Evolutionary conservation across 2,888 invertebrate genomes (phyloP).

Genomic region (Iphiclides podalirius): DNA sequence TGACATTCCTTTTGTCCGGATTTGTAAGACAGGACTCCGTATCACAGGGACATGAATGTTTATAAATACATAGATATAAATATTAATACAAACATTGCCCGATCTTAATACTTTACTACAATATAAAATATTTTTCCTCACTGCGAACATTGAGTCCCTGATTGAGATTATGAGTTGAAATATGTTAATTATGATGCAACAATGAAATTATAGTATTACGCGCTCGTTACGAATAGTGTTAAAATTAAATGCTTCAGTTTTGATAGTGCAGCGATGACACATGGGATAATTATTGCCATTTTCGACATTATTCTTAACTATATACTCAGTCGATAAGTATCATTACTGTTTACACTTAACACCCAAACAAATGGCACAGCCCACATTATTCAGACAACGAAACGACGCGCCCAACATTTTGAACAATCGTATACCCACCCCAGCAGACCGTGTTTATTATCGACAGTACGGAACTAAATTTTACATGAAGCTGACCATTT

Average conservation of each 20-base stretch:
- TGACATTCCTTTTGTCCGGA: not conserved
- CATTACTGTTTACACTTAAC: slow-evolving; percentile 59
- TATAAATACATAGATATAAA: not conserved
- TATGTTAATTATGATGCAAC: slow-evolving; percentile 1
- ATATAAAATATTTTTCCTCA: slow-evolving; percentile 17
- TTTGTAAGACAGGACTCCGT: slow-evolving; percentile 17
- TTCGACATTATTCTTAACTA: slow-evolving; percentile 60
- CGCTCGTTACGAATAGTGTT: slow-evolving; percentile 7
- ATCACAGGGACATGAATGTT: slow-evolving; percentile 6
- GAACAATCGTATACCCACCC: slow-evolving; percentile 25
- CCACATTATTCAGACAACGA: slow-evolving; percentile 17
- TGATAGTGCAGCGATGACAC: slow-evolving; percentile 55
- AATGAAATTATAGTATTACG: slow-evolving; percentile 22
- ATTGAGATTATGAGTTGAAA: slow-evolving; percentile 11
- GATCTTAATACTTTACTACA: slow-evolving; percentile 22
- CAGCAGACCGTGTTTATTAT: slow-evolving; percentile 11
- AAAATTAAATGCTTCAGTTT: slow-evolving; percentile 67
- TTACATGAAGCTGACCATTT: too few species aligned
- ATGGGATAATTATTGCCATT: slow-evolving; percentile 40
- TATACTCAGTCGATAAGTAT: slow-evolving; percentile 68
- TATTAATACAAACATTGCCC: slow-evolving; percentile 7
- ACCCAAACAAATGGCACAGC: slow-evolving; percentile 37
- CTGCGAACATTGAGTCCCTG: slow-evolving; percentile 15
- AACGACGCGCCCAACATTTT: not conserved
- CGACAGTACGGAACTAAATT: too few species aligned